Percentiles rank a stretch among this genome's conserved stretches.
Conservation (phyloP, 1,140 invertebrate genomes). For the Bombus pyrosoma region DNA sequence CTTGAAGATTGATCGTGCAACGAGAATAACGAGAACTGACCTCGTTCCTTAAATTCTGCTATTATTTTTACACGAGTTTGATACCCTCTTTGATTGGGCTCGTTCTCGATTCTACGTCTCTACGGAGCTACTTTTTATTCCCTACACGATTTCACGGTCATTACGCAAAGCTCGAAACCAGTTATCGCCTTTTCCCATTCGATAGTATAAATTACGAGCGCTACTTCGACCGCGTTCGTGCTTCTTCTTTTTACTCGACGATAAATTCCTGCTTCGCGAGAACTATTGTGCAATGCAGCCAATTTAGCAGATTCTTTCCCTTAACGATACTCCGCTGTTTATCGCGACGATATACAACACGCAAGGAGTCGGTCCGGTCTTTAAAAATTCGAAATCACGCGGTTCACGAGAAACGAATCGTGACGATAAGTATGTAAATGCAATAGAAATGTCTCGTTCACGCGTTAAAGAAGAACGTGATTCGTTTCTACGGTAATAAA, state of each 20-base stretch:
- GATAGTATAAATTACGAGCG: conserved; percentile 22
- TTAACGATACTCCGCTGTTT: background rate
- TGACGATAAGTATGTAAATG: too few relatives aligned
- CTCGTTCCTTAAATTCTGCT: background rate
- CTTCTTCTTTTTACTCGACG: conserved; percentile 1
- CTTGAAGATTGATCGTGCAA: background rate
- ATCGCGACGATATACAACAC: background rate
- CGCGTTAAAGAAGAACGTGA: too few relatives aligned
- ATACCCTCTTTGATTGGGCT: background rate
- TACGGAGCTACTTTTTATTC: background rate
- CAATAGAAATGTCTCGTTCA: too few relatives aligned
- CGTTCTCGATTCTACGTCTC: conserved; percentile 11
- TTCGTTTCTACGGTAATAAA: too few relatives aligned
- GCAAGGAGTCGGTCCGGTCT: background rate
- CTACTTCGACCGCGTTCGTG: background rate
- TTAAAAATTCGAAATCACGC: too few relatives aligned
- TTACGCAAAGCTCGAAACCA: conserved; percentile 18
- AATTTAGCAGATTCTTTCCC: background rate
- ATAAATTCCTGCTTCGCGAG: conserved; percentile 14
- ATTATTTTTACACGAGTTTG: background rate
- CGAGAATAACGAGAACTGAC: background rate
- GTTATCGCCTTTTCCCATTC: conserved; percentile 3
- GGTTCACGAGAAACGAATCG: too few relatives aligned
- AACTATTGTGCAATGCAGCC: conserved; percentile 29
- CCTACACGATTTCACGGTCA: conserved; percentile 4